phyloP scores from a whole-genome alignment of 2,113 vertebrate species.

The Gavialis gangeticus region DNA sequence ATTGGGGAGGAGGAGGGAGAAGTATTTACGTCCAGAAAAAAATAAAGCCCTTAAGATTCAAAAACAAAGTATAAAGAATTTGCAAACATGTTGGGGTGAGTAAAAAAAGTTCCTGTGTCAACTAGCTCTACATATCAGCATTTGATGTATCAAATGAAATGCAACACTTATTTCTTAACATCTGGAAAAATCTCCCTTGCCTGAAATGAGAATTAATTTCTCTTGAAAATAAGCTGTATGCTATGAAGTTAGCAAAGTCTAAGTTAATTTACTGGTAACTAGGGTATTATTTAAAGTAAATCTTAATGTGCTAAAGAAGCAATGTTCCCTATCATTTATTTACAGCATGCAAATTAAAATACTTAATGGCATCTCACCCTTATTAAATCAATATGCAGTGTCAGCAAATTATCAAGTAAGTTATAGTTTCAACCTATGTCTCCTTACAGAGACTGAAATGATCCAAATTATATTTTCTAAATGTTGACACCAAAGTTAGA shows the following conservation, averaged over 20 bases:
- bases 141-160: fast-evolving
- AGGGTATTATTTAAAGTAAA: conserved; percentile 32
- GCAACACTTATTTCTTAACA: neutral
- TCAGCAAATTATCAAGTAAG: neutral
- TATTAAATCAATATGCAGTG: neutral
- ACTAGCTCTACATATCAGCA: neutral
- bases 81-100: neutral
- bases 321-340: neutral
- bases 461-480: neutral
- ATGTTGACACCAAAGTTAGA: neutral
- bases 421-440: neutral
- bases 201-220: neutral
- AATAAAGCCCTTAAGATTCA: neutral
- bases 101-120: neutral
- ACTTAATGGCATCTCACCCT: neutral
- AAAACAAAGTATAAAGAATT: fast-evolving
- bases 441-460: neutral
- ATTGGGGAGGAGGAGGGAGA: too few species aligned
- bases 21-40: neutral
- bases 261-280: neutral
- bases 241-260: neutral
- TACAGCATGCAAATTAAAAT: neutral
- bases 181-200: neutral
- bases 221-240: neutral
- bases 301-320: neutral